phyloP scores from a whole-genome alignment of 2,797 vertebrate genomes.

The Decapterus maruadsi region DNA sequence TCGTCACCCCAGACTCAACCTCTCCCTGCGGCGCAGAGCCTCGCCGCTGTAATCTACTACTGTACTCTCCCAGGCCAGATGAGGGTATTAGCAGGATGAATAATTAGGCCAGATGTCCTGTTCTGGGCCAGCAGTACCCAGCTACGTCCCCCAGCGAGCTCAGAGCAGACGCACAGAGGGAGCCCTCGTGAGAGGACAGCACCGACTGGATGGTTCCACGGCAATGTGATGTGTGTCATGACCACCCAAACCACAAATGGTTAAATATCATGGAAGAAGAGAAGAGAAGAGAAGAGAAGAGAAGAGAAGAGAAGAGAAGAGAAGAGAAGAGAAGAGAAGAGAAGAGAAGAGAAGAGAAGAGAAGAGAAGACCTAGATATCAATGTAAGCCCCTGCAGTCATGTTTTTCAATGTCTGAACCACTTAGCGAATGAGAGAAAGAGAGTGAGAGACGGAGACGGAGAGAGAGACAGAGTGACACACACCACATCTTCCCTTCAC shows the following conservation, averaged over 20 bases:
- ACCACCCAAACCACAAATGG: constrained; percentile 34
- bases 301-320: too few species aligned
- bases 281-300: constrained; percentile 40
- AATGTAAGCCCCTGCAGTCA: constrained; percentile 55
- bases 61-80: constrained; percentile 43
- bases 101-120: constrained; percentile 73
- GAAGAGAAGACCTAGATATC: constrained; percentile 62
- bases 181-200: constrained; percentile 26
- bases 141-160: constrained; percentile 37
- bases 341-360: too few species aligned
- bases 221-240: constrained; percentile 17
- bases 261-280: constrained; percentile 8
- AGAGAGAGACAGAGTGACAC: constrained; percentile 40
- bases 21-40: constrained; percentile 23
- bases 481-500: constrained; percentile 54
- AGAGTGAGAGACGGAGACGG: constrained; percentile 1
- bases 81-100: constrained; percentile 64
- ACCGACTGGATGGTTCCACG: constrained; percentile 19
- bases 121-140: constrained; percentile 41
- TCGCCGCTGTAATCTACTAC: constrained; percentile 48
- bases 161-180: constrained; percentile 22
- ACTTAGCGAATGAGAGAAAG: constrained; percentile 58
- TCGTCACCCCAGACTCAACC: constrained; percentile 32
- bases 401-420: constrained; percentile 71
- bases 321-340: constrained; percentile 30